A percentile compares a stretch with the other conserved stretches of the same genome.
These are phyloP conservation scores for Ginglymostoma cirratum DNA, from an alignment of 2,113 vertebrate genomes.

Conservation along the genomic window DNA sequence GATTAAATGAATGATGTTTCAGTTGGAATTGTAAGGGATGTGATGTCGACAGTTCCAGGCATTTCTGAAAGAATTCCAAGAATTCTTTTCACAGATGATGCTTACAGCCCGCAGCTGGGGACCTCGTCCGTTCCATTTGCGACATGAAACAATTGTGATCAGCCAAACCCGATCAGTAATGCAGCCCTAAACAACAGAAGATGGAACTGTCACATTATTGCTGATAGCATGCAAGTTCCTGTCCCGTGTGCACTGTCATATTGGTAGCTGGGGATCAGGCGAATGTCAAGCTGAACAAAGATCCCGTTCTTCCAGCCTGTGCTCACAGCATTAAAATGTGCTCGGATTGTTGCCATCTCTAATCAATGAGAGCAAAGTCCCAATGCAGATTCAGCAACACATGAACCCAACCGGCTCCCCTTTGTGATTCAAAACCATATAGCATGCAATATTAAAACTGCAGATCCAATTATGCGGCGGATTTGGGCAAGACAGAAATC, in stretches of 20 bases:
- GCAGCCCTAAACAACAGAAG: not conserved
- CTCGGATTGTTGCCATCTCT: not conserved
- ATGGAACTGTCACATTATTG: not conserved
- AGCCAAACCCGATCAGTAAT: not conserved
- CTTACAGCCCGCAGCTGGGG: not conserved
- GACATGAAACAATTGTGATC: not conserved
- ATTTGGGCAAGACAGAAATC: not conserved
- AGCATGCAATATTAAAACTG: not conserved
- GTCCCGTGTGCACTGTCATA: not conserved
- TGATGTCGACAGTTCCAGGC: not conserved
- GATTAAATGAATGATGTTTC: not conserved
- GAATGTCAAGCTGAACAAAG: not conserved
- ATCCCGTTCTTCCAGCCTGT: not conserved
- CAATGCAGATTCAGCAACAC: not conserved
- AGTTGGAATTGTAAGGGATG: not conserved
- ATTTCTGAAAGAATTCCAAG: not conserved
- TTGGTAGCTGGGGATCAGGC: not conserved
- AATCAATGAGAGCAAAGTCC: not conserved
- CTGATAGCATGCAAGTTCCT: not conserved
- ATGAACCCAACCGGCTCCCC: not conserved
- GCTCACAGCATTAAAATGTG: not conserved
- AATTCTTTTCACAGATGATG: slow-evolving; percentile 13
- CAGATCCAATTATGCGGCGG: not conserved
- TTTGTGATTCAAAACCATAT: not conserved
- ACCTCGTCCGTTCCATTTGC: not conserved